Conservation (phyloP, 2,113 vertebrate species). For the Microcebus griseorufus region DNA sequence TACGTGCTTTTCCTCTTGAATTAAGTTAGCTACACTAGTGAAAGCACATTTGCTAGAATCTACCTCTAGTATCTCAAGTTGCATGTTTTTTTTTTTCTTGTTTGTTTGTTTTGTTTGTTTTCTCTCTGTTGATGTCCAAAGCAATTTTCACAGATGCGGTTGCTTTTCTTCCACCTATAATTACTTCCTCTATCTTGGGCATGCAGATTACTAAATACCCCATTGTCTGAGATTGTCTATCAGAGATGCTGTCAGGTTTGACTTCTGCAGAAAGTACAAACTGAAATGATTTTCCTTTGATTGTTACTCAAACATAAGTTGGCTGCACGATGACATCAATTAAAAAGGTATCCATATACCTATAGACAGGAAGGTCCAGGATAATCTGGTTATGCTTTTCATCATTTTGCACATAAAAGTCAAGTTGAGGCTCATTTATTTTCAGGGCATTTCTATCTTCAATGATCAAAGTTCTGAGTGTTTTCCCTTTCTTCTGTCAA, state of each 20-base stretch:
- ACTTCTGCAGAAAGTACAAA: conserved; percentile 90
- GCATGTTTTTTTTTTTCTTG: neutral
- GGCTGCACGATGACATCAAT: conserved; percentile 91
- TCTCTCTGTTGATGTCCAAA: neutral
- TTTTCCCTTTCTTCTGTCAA: conserved; percentile 76
- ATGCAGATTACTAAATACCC: conserved; percentile 91
- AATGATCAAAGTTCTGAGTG: conserved; percentile 84
- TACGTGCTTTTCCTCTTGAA: conserved; percentile 66
- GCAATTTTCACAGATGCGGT: conserved; percentile 50
- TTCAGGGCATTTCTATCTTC: conserved; percentile 90
- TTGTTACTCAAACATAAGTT: conserved; percentile 83
- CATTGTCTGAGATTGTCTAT: conserved; percentile 92
- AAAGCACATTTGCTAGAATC: conserved; percentile 83
- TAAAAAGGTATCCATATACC: conserved; percentile 76
- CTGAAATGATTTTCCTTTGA: conserved; percentile 94
- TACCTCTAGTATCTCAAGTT: conserved; percentile 87
- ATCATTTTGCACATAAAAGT: conserved; percentile 89
- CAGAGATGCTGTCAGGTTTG: conserved; percentile 89
- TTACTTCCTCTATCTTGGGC: conserved; percentile 85
- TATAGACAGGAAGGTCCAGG: conserved; percentile 90
- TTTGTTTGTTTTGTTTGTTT: conserved; percentile 54
- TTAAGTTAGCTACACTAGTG: conserved; percentile 86
- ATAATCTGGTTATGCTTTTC: conserved; percentile 85
- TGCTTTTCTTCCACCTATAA: conserved; percentile 63
- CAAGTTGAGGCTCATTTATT: conserved; percentile 89